Evolutionary conservation across 2,888 invertebrate genomes (phyloP), one percentile per base, ranked within the genome.

Genomic region (Neria commutata): DNA sequence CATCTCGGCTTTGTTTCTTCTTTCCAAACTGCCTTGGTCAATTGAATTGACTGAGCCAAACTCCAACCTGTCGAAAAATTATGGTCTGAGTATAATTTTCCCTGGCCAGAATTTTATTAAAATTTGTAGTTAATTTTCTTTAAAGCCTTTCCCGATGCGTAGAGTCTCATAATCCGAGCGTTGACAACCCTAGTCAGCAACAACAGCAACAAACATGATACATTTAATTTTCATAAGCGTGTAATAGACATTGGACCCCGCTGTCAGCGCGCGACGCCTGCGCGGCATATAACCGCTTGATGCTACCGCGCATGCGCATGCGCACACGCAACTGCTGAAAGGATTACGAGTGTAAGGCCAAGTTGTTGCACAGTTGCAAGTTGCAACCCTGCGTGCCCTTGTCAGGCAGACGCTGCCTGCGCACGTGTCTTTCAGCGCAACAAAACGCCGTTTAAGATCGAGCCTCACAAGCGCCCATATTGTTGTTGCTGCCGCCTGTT

Each of bases 191-290:
- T n/a, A n/a, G n/a, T n/a, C n/a, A n/a, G n/a, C n/a, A n/a, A n/a
- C n/a, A n/a, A 29, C 6, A 8, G 29, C 29, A 29, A 37, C 37
- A n/a, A 37, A 37, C 37, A n/a, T 29, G 6, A 11, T 11, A 29
- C 11, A 11, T 29, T 29, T 37, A 6, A 37, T 37, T 67, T 62
- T 48, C 62, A 62, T 46, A 56, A 56, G 52, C 65, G 47, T 65
- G 57, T 62, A 67, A 67, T 62, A 67, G 62, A 58, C 59, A 63
- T 64, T n/a, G 61, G 61, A 60, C 62, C 60, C 56, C 56, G 64
- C 63, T 67, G 68, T 67, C 68, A 66, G 61, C 67, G 55, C 37
- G 21, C 60, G n/a, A n/a, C n/a, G 61, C 60, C 59, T 61, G 42
- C 60, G 51, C 37, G 62, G 58, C 58, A 66, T 64, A 61, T 56